Base-by-base conservation (phyloP, 1,140 invertebrate genomes). In the Neodiprion lecontei region DNA sequence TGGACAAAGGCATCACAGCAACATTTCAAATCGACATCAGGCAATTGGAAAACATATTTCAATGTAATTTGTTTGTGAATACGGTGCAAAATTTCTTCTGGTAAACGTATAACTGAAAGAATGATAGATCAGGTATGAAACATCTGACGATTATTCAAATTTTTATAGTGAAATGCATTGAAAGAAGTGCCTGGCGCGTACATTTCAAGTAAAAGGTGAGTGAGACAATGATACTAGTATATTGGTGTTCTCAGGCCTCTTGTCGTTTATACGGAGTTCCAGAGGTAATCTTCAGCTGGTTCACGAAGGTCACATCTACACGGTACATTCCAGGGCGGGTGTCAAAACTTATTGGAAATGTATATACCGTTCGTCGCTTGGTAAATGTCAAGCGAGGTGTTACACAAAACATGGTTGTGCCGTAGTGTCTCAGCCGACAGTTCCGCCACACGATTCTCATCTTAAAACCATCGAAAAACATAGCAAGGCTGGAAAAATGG, bases 191-290 rank as follows among this genome's bases (percentile, higher is more conserved):
- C 28, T 40, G 28, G 28, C 8, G 11, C 53, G 53, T 12, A 61
- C 11, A 11, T 11, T 61, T 61, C 53, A n/a, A 61, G 53, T 14
- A 7, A 61, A 17, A 61, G 53, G 11, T 61, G 11, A 61, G 11
- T 17, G 53, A 61, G 53, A 61, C 53, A 61, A 61, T 61, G 53
- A 61, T 17, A 61, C n/a, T 61, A 61, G 53, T 61, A 61, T 61
- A 61, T 61, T 61, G 53, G 53, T 61, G 53, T 61, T 61, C 53
- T 61, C 53, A 61, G 53, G 53, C 53, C 53, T 61, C 53, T 61
- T 61, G 53, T 17, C 53, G 53, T 61, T 61, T 61, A 61, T 61
- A 61, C 53, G 53, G 4, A 61, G 53, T 61, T 61, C 53, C 53
- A 61, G 53, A 17, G 53, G 53, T 61, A 61, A 61, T 11, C 53